Conservation (phyloP, 1,140 invertebrate genomes). For the Sarcophaga bullata region DNA sequence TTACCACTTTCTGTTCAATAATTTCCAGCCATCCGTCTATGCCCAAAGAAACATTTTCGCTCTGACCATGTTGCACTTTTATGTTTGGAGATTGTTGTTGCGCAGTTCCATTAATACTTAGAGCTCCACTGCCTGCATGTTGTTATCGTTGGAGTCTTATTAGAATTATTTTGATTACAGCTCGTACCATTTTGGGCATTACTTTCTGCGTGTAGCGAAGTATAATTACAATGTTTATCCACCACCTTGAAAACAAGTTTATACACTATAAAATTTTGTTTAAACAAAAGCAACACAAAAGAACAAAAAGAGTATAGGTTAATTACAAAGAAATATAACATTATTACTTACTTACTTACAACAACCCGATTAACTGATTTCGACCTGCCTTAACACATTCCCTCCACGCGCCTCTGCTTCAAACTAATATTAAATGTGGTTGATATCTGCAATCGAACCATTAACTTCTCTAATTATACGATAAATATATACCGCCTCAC, state of each 20-base stretch:
- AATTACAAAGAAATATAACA: too few relatives aligned
- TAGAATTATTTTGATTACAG: constrained; percentile 51
- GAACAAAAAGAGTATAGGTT: too few relatives aligned
- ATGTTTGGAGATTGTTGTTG: neutral
- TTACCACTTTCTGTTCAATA: neutral
- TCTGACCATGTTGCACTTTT: neutral
- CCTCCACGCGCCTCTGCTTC: too few relatives aligned
- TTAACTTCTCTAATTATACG: too few relatives aligned
- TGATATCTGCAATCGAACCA: too few relatives aligned
- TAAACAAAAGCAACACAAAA: neutral
- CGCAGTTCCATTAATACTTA: constrained; percentile 15
- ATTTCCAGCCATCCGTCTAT: neutral
- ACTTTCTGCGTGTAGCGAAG: constrained; percentile 59
- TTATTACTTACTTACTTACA: too few relatives aligned
- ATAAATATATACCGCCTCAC: too few relatives aligned
- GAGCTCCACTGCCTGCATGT: neutral
- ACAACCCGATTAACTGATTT: too few relatives aligned
- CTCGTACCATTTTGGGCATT: constrained; percentile 49
- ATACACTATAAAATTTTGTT: neutral
- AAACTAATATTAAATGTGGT: too few relatives aligned
- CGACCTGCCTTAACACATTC: too few relatives aligned
- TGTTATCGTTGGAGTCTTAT: constrained; percentile 43
- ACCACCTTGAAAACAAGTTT: constrained; percentile 55
- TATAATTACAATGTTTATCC: constrained; percentile 81
- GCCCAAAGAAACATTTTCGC: neutral